These are phyloP conservation scores for Myiothlypis chrysogaster DNA, from an alignment of 2,797 vertebrate genomes.

Conservation along the genomic window DNA sequence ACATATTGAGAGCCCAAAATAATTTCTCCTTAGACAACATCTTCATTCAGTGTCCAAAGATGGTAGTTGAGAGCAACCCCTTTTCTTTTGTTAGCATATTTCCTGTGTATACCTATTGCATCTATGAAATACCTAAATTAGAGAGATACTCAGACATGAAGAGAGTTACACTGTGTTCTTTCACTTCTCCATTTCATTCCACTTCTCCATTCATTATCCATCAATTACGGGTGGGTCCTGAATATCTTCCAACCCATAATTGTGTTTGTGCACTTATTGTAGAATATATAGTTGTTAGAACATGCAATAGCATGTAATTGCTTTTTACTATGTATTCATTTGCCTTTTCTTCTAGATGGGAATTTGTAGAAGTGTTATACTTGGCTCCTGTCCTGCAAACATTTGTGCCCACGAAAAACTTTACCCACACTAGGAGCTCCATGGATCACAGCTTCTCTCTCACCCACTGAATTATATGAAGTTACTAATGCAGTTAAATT, in stretches of 20 bases:
- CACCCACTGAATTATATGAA: slow-evolving; percentile 33
- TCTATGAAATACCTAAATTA: neutral
- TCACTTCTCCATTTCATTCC: neutral
- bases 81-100: neutral
- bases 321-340: slow-evolving; percentile 28
- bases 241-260: neutral
- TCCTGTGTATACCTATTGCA: neutral
- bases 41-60: neutral
- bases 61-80: rapidly evolving
- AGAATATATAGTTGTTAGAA: neutral
- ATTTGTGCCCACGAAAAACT: slow-evolving; percentile 32
- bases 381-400: slow-evolving; percentile 49
- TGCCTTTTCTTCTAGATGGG: slow-evolving; percentile 24
- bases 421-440: neutral
- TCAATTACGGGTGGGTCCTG: neutral
- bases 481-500: slow-evolving; percentile 28
- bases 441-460: slow-evolving; percentile 25
- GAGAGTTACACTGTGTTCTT: neutral
- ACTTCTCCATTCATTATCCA: neutral
- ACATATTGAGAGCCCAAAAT: neutral
- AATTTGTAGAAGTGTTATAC: slow-evolving; percentile 29
- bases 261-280: neutral
- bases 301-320: neutral
- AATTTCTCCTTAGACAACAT: neutral
- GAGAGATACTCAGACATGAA: neutral